A percentile compares a stretch with the other conserved stretches of the same genome.
Conservation (phyloP, 2,797 vertebrate species). For the Acrocephalus scirpaceus region DNA sequence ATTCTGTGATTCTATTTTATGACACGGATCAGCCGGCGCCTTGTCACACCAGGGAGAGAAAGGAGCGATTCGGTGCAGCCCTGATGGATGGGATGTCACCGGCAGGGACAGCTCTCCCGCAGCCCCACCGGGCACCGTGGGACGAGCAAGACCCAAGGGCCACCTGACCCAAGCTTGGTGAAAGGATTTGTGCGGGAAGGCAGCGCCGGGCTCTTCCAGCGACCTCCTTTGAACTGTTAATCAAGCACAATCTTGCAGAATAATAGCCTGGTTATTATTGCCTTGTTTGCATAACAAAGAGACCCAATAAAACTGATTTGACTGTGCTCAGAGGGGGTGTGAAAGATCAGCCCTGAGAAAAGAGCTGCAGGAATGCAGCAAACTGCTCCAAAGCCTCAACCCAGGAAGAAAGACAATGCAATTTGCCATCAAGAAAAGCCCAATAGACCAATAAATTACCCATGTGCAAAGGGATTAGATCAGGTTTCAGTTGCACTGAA, state of each 20-base stretch:
- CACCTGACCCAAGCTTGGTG: background rate
- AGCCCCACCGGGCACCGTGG: background rate
- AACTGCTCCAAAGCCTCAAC: slow-evolving; percentile 71
- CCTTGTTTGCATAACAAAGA: slow-evolving; percentile 84
- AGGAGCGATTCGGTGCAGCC: background rate
- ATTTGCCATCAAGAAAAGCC: slow-evolving; percentile 85
- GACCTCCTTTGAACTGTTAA: slow-evolving; percentile 81
- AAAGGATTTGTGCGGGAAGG: slow-evolving; percentile 39
- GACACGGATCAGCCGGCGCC: background rate
- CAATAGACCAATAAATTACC: slow-evolving; percentile 89
- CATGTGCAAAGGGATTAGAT: slow-evolving; percentile 85
- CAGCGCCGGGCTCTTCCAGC: slow-evolving; percentile 14
- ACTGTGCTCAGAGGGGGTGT: slow-evolving; percentile 68
- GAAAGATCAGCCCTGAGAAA: slow-evolving; percentile 74
- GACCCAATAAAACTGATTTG: slow-evolving; percentile 78
- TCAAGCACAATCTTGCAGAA: slow-evolving; percentile 80
- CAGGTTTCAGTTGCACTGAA: slow-evolving; percentile 78
- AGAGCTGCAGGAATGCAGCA: slow-evolving; percentile 72
- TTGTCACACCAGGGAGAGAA: background rate
- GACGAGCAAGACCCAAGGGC: background rate
- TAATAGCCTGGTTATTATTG: slow-evolving; percentile 78
- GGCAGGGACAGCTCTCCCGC: background rate
- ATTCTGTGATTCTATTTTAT: background rate
- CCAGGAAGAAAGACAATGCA: slow-evolving; percentile 86
- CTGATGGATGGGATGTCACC: background rate